phyloP scores from a whole-genome alignment of 2,113 vertebrate species.

The Syngnathus floridae region DNA sequence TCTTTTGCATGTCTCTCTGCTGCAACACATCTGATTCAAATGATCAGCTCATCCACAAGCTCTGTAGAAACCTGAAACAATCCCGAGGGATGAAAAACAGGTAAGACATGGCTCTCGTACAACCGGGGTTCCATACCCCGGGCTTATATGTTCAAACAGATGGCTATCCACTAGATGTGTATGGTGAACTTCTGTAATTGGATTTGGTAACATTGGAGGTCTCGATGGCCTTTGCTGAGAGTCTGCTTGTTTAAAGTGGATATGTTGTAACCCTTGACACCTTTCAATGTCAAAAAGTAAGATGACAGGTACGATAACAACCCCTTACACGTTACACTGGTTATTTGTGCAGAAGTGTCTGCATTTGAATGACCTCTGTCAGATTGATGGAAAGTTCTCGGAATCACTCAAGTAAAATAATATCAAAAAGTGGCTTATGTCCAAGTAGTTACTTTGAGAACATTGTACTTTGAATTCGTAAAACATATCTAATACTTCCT shows the following conservation, averaged over 20 bases:
- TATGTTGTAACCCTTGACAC: constrained; percentile 35
- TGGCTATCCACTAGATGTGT: constrained; percentile 15
- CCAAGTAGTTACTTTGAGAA: background rate
- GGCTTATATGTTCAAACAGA: too few relatives aligned
- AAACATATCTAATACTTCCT: too few relatives aligned
- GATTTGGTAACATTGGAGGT: constrained; percentile 28
- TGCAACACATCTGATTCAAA: too few relatives aligned
- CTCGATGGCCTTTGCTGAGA: constrained; percentile 48
- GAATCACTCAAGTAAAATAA: background rate
- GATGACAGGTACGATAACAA: constrained; percentile 39
- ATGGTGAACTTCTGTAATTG: constrained; percentile 42
- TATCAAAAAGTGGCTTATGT: background rate
- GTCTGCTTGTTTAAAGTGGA: constrained; percentile 42
- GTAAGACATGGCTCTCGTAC: too few relatives aligned
- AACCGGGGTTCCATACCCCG: too few relatives aligned
- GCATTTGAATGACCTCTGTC: constrained; percentile 2
- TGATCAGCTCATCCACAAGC: too few relatives aligned
- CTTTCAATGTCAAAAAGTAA: constrained; percentile 26
- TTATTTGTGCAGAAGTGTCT: constrained; percentile 10
- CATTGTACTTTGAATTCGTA: background rate
- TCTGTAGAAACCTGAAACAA: too few relatives aligned
- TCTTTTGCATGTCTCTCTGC: too few relatives aligned
- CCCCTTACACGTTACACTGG: constrained; percentile 15
- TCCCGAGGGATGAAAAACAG: too few relatives aligned
- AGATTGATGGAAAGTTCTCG: background rate